A percentile compares a stretch with the other conserved stretches of the same genome.
Conservation (phyloP, 1,140 invertebrate species). For the Panulirus ornatus region DNA sequence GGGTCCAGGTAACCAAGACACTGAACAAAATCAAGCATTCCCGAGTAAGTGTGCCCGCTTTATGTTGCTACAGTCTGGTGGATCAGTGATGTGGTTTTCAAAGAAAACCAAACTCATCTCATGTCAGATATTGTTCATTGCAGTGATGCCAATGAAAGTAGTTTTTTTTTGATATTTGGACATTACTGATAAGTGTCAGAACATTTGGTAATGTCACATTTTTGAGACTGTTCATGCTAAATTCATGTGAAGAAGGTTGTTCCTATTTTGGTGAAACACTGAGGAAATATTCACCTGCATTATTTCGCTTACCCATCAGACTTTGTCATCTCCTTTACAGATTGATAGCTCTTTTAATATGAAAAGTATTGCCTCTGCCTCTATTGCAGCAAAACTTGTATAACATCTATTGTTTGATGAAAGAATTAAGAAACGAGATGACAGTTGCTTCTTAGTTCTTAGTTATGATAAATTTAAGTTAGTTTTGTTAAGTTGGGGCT, state of each 20-base stretch:
- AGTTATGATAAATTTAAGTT: slow-evolving; percentile 63
- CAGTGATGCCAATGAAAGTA: too few relatives aligned
- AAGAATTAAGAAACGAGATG: slow-evolving; percentile 51
- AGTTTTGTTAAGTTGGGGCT: slow-evolving; percentile 68
- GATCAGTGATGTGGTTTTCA: slow-evolving; percentile 32
- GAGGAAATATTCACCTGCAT: neutral
- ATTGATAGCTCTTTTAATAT: neutral
- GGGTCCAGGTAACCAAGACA: slow-evolving; percentile 92
- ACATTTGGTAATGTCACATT: too few relatives aligned
- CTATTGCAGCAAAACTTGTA: neutral
- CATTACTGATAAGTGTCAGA: too few relatives aligned
- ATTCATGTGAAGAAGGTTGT: too few relatives aligned
- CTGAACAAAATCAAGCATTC: slow-evolving; percentile 80
- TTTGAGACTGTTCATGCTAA: too few relatives aligned
- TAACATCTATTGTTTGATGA: neutral
- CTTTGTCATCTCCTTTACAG: slow-evolving; percentile 64
- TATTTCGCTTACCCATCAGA: slow-evolving; percentile 64
- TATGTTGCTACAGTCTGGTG: slow-evolving; percentile 65
- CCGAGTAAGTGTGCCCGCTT: slow-evolving; percentile 80
- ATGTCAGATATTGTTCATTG: too few relatives aligned
- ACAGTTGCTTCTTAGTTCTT: slow-evolving; percentile 57
- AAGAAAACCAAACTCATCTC: too few relatives aligned
- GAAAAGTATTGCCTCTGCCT: neutral
- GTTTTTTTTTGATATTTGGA: too few relatives aligned
- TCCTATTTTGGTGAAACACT: neutral